A percentile compares a stretch with the other conserved stretches of the same genome.
Evolutionary conservation across 2,888 invertebrate species (phyloP).

Genomic region (Caenorhabditis drosophilae): DNA sequence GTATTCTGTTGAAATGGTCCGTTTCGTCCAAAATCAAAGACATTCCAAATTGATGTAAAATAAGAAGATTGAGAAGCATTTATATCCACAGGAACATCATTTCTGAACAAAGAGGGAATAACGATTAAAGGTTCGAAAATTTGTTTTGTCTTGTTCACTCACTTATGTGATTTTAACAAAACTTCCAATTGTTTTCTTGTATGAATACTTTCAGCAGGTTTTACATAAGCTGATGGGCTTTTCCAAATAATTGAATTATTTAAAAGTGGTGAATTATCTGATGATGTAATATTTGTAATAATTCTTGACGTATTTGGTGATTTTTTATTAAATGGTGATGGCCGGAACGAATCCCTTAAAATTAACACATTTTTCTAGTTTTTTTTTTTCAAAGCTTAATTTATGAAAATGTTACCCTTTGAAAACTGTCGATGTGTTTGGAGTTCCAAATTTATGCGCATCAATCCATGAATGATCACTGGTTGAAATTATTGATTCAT

Average conservation of each 20-base stretch:
- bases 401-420: not conserved
- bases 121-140: not conserved
- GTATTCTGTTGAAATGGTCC: conserved; percentile 7
- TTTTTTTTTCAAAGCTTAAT: not conserved
- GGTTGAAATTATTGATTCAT: not conserved
- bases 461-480: conserved; percentile 31
- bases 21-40: conserved; percentile 18
- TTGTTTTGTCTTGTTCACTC: not conserved
- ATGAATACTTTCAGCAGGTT: conserved; percentile 40
- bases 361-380: not conserved
- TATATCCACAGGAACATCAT: conserved; percentile 23
- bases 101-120: not conserved
- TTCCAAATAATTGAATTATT: conserved; percentile 22
- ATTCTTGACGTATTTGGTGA: conserved; percentile 3
- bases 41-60: conserved; percentile 23
- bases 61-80: conserved; percentile 19
- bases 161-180: conserved; percentile 18
- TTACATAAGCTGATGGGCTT: conserved; percentile 19
- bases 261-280: conserved; percentile 12
- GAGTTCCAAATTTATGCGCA: conserved; percentile 33
- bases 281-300: not conserved
- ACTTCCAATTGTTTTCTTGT: conserved; percentile 45
- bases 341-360: not conserved
- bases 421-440: too few species aligned
- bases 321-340: conserved; percentile 8